These are phyloP conservation scores for Cataglyphis livida DNA, from an alignment of 2,888 invertebrate genomes.

Conservation along the genomic window DNA sequence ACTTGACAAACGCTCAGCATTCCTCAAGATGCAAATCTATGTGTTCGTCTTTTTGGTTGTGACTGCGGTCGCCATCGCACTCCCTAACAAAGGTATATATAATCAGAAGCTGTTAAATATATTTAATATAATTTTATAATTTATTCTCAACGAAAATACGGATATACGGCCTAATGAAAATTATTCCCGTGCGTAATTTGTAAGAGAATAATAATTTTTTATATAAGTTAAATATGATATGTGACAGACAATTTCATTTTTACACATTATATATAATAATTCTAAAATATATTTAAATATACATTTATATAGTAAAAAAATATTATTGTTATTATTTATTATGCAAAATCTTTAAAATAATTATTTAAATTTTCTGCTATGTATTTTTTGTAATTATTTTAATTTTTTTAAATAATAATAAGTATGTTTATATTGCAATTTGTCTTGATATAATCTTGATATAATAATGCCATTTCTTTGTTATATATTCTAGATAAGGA, in stretches of 20 bases:
- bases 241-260: not conserved
- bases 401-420: not conserved
- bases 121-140: not conserved
- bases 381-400: not conserved
- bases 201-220: not conserved
- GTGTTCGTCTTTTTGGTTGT: slow-evolving; percentile 2
- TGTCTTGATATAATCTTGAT: not conserved
- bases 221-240: not conserved
- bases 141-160: not conserved
- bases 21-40: slow-evolving; percentile 24
- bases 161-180: not conserved
- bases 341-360: not conserved
- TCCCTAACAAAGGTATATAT: not conserved
- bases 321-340: not conserved
- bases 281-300: not conserved
- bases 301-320: not conserved
- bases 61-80: slow-evolving; percentile 10
- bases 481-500: not conserved
- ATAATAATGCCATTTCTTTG: not conserved
- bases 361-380: not conserved
- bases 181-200: not conserved
- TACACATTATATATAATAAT: not conserved
- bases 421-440: not conserved
- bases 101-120: not conserved
- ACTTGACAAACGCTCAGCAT: not conserved